Evolutionary conservation across 1,140 invertebrate species (phyloP).

Genomic region (Bombus polaris): DNA sequence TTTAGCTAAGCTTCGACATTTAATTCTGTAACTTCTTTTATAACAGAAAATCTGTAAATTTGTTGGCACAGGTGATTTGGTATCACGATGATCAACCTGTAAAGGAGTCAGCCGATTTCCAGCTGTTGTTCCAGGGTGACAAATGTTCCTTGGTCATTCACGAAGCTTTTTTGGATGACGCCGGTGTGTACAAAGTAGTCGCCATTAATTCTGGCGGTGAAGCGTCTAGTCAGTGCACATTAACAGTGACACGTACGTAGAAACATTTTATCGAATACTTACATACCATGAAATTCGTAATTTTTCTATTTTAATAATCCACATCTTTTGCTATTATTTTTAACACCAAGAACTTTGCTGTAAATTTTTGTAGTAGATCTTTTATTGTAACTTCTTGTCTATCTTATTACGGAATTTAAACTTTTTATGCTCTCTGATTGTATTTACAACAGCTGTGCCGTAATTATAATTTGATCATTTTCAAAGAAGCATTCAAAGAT

Average conservation of each 20-base stretch:
- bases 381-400: no score
- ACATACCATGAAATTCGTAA: no score
- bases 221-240: slow-evolving; percentile 88
- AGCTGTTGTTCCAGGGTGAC: slow-evolving; percentile 91
- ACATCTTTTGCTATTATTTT: no score
- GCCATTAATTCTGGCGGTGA: slow-evolving; percentile 92
- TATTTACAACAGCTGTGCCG: no score
- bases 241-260: slow-evolving; percentile 83
- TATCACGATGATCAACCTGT: slow-evolving; percentile 92
- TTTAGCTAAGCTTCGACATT: no score
- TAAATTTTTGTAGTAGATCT: no score
- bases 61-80: slow-evolving; percentile 88
- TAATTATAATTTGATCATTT: no score
- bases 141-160: slow-evolving; percentile 91
- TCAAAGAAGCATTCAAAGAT: no score
- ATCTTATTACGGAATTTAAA: no score
- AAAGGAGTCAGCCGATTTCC: slow-evolving; percentile 92
- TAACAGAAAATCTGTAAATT: slow-evolving; percentile 15
- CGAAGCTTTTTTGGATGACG: slow-evolving; percentile 89
- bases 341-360: no score
- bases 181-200: slow-evolving; percentile 91
- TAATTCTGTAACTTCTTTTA: neutral
- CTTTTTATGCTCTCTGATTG: no score
- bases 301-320: no score
- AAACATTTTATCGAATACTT: neutral